Percentiles rank a stretch among this genome's conserved stretches.
Conservation (phyloP, 2,113 vertebrate genomes). For the Saccopteryx bilineata region DNA sequence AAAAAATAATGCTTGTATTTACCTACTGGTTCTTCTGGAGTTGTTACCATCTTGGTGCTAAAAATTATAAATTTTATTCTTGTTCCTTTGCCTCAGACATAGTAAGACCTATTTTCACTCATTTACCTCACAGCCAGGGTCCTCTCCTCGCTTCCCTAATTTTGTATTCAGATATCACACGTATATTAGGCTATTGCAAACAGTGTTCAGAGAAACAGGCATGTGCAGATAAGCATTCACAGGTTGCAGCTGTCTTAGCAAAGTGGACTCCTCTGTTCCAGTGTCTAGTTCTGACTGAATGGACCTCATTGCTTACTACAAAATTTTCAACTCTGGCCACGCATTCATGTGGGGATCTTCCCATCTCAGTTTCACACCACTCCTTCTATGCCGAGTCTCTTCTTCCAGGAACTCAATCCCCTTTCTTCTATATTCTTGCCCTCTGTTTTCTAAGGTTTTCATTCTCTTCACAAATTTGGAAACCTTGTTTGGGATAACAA, state of each 20-base stretch:
- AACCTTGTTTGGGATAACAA: neutral
- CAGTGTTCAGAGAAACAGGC: neutral
- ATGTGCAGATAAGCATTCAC: neutral
- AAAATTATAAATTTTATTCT: neutral
- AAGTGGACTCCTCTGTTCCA: neutral
- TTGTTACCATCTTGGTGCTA: neutral
- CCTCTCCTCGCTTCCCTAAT: neutral
- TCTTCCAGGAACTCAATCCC: neutral
- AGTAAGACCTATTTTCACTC: neutral
- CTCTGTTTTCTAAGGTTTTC: neutral
- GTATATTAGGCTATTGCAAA: neutral
- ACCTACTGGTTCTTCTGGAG: neutral
- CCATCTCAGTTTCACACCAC: neutral
- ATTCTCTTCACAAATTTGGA: neutral
- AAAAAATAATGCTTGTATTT: neutral
- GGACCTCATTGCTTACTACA: neutral
- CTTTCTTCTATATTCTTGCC: neutral
- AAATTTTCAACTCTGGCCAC: neutral
- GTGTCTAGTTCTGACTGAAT: neutral
- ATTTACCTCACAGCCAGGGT: neutral
- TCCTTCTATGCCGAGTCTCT: neutral
- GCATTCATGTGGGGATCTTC: neutral
- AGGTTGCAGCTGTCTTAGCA: neutral
- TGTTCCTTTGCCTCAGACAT: neutral
- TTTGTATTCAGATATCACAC: neutral